Evolutionary conservation across 2,797 vertebrate genomes (phyloP), one percentile per base, ranked within the genome.

Genomic region (Rhyacichthys aspro): DNA sequence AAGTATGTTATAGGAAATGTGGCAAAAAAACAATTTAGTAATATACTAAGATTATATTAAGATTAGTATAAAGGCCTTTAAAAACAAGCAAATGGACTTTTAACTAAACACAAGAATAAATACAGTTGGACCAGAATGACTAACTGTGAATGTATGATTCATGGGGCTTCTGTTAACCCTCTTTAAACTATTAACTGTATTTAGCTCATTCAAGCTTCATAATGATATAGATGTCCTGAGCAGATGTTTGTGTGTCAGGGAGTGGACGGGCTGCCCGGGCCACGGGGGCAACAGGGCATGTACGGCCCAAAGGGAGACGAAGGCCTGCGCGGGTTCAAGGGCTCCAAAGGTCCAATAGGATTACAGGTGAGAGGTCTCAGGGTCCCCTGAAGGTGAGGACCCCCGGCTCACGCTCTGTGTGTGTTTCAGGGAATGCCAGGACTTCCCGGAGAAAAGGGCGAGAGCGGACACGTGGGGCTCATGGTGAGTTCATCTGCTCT

Each of bases 281-380:
- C 95, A 5, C 90, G 95, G 9, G 98, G 96, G 1, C 97, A 98
- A 76, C 96, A 98, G 71, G 97, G 98, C 54, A 96, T 98, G 77
- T 98, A 97, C 3, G 97, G 98, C 0, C 95, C 95, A 47, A 99
- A 99, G 82, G 98, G 98, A 36, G 98, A 99, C 0, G 98, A 99
- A 82, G 97, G 97, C 37, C 89, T 89, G 0, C 88, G 97, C 62
- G 97, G 97, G 12, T 98, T 97, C 52, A 96, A 95, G 7, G 97
- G 97, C 1, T 93, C 95, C 0, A 94, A 88, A 0, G 98, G 98
- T 12, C 97, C 98, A 0, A 91, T 93, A 36, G 98, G 98, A 61
- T 90, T 98, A 76, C 97, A 99, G 95, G 97, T 98, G 76, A 88
- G 59, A 19, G 5, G 16, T 2, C 32, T 12, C 36, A 16, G 17